A percentile compares a stretch with the other conserved stretches of the same genome.
Evolutionary conservation across 1,140 invertebrate species (phyloP).

Genomic region (Drosophila ironensis): DNA sequence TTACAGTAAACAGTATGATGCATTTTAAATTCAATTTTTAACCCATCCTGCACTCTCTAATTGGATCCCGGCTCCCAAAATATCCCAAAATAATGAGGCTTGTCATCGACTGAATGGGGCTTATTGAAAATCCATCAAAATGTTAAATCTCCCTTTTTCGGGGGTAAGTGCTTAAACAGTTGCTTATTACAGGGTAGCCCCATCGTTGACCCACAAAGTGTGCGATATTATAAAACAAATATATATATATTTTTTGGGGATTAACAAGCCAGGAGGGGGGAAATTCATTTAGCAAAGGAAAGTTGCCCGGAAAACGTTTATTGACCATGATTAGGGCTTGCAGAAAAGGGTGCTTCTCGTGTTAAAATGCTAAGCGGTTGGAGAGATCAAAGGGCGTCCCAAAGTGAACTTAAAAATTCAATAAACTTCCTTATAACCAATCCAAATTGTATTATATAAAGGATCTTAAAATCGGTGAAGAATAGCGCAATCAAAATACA

Average conservation of each 20-base stretch:
- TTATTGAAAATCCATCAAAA: conserved; percentile 70
- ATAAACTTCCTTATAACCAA: too few relatives aligned
- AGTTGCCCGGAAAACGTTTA: conserved; percentile 28
- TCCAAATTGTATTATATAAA: too few relatives aligned
- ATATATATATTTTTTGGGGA: conserved; percentile 18
- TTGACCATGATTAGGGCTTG: conserved; percentile 17
- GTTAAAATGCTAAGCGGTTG: too few relatives aligned
- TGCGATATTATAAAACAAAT: conserved; percentile 31
- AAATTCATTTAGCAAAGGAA: conserved; percentile 35
- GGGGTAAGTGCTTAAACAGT: conserved; percentile 58
- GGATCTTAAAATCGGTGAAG: conserved; percentile 2
- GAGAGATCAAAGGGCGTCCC: too few relatives aligned
- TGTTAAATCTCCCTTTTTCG: conserved; percentile 18
- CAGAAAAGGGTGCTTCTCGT: neutral
- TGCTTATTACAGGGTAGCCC: conserved; percentile 41
- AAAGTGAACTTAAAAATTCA: too few relatives aligned
- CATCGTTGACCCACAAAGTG: conserved; percentile 28
- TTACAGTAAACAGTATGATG: conserved; percentile 78
- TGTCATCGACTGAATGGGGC: conserved; percentile 34
- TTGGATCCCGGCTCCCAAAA: conserved; percentile 55
- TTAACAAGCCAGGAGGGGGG: conserved; percentile 4
- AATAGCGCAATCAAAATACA: conserved; percentile 36
- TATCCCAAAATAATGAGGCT: conserved; percentile 35
- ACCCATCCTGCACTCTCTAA: conserved; percentile 61
- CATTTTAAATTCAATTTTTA: conserved; percentile 78